Evolutionary conservation across 2,797 vertebrate species (phyloP), one percentile per base, ranked within the genome.

Genomic region (Meriones psammophilus): DNA sequence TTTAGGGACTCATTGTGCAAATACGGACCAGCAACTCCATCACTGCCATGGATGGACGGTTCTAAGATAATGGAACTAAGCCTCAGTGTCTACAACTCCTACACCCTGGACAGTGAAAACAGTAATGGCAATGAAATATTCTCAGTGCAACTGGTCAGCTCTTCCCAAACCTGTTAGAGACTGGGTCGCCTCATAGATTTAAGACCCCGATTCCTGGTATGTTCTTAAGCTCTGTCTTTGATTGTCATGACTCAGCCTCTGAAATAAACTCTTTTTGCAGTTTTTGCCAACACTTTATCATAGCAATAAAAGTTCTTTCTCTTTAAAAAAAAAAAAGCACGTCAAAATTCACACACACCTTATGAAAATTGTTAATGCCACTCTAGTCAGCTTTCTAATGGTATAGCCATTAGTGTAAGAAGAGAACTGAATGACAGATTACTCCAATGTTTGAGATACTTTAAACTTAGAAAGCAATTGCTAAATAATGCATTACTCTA

Each of bases 291-390:
- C 77, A 80, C 56, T 33, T 58, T 69, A 30, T 89, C 62, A 86
- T 50, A 42, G 17, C 64, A 92, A 90, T 54, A 42, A 94, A 88
- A 88, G 4, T 90, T 88, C 9, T 89, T 74, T 56, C 69, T 95
- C 50, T 5, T 76, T 79, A 56, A 54, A 85, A 56, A 46, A 54
- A 54, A 39, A 50, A 50, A 50, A 50, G 50, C 50, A 50, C 9
- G 42, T 54, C 58, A 89, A 56, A 36, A 88, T 94, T 78, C 78
- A 83, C 36, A 90, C 24, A 77, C 91, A 50, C 56, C 62, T 58
- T 79, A 79, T 94, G 58, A 88, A 90, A 22, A 12, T 7, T 69
- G 39, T 33, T 12, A 36, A 17, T 20, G 78, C 81, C 68, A 85
- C 88, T 64, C 33, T 18, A 39, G 5, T 89, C 17, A 81, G 17